A percentile compares a stretch with the other conserved stretches of the same genome.
Evolutionary conservation across 2,888 invertebrate species (phyloP).

Genomic region (Pyrrhosoma nymphula): DNA sequence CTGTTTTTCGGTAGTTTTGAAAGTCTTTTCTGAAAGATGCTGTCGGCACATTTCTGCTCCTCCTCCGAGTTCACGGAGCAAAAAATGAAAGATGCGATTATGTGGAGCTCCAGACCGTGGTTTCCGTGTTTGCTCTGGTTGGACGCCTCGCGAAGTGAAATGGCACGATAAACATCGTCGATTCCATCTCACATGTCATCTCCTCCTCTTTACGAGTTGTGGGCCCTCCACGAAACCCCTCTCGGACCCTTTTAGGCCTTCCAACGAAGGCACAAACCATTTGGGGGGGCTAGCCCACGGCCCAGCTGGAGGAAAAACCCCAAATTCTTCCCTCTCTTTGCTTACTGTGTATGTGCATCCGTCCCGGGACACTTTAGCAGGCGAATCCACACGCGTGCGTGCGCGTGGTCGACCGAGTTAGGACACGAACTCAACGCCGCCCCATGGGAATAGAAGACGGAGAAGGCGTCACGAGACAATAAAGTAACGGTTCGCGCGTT

Average conservation of each 20-base stretch:
- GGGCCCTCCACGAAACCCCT: neutral
- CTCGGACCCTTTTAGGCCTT: neutral
- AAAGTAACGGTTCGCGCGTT: neutral
- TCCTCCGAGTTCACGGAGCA: neutral
- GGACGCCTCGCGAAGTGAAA: slow-evolving; percentile 1
- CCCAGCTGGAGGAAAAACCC: neutral
- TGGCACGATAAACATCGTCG: slow-evolving; percentile 22
- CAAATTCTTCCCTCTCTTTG: neutral
- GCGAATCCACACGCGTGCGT: neutral
- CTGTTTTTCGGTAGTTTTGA: neutral
- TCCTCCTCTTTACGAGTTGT: neutral
- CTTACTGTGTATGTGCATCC: too few species aligned
- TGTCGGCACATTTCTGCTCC: neutral
- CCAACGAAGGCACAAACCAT: neutral
- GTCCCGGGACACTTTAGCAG: neutral
- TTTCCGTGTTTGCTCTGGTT: slow-evolving; percentile 15
- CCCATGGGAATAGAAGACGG: neutral
- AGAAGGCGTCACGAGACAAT: neutral
- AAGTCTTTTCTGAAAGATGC: neutral
- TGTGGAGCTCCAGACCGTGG: neutral
- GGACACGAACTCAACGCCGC: neutral
- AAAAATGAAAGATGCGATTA: neutral
- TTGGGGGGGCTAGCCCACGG: neutral
- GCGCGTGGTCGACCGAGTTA: neutral
- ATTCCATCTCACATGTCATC: neutral